These are phyloP conservation scores for Tapirus indicus DNA, from an alignment of 2,797 vertebrate genomes.

Conservation along the genomic window DNA sequence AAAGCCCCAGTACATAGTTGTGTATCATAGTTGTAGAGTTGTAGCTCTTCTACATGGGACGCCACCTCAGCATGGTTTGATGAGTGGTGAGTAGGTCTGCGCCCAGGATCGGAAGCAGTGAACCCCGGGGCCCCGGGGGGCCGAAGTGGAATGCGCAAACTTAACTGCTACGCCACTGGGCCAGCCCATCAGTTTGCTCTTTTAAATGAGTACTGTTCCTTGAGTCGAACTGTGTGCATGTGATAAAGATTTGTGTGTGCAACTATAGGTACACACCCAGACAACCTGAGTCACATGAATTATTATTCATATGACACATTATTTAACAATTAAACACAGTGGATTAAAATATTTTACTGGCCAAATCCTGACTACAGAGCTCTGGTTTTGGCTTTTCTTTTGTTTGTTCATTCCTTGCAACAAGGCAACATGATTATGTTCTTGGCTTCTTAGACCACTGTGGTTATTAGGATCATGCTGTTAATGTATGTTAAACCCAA, in stretches of 20 bases:
- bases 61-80: too few relatives aligned
- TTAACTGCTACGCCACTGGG: too few relatives aligned
- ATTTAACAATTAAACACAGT: background rate
- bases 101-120: too few relatives aligned
- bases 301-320: background rate
- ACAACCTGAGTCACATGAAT: background rate
- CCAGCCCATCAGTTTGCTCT: background rate
- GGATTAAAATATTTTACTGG: slow-evolving; percentile 25
- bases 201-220: background rate
- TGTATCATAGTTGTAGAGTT: too few relatives aligned
- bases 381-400: background rate
- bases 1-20: too few relatives aligned
- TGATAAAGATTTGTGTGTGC: background rate
- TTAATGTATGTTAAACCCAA: too few relatives aligned
- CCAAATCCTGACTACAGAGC: slow-evolving; percentile 1
- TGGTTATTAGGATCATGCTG: too few relatives aligned
- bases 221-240: background rate
- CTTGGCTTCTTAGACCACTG: too few relatives aligned
- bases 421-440: background rate
- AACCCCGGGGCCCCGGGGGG: too few relatives aligned
- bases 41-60: too few relatives aligned
- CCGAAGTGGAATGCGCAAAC: too few relatives aligned
- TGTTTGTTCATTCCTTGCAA: background rate
- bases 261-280: background rate
- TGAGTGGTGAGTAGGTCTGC: too few relatives aligned